Percentiles rank a stretch among this genome's conserved stretches.
phyloP scores from a whole-genome alignment of 1,140 invertebrate species.

The Ceratina calcarata region DNA sequence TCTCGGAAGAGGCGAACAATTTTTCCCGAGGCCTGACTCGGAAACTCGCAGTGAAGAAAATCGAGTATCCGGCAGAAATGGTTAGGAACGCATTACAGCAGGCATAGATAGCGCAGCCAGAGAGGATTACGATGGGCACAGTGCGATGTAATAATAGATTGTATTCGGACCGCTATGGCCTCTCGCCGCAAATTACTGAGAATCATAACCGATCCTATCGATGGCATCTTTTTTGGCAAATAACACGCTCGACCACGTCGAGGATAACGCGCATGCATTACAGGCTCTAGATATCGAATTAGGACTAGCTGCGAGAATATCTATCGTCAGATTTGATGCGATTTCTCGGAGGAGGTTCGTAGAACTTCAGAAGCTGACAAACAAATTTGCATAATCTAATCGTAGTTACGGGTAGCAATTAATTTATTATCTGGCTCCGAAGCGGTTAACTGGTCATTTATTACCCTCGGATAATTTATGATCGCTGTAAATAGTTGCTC shows the following conservation, averaged over 20 bases:
- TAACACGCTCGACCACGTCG: conserved; percentile 51
- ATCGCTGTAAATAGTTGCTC: too few relatives aligned
- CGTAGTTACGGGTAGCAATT: too few relatives aligned
- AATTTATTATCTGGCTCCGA: too few relatives aligned
- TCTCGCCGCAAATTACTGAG: conserved; percentile 68
- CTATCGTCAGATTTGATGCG: neutral
- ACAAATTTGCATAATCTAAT: too few relatives aligned
- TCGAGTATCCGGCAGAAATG: conserved; percentile 10
- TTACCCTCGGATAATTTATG: too few relatives aligned
- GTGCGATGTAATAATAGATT: conserved; percentile 70
- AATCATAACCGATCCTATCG: conserved; percentile 66
- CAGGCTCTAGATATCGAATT: neutral
- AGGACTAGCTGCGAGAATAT: neutral
- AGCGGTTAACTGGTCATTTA: too few relatives aligned
- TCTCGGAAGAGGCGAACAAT: too few relatives aligned
- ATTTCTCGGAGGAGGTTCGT: too few relatives aligned
- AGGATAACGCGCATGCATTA: neutral
- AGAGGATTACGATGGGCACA: conserved; percentile 36
- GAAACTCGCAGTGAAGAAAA: neutral
- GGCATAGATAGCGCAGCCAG: conserved; percentile 2
- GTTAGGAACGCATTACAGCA: neutral
- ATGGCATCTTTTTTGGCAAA: conserved; percentile 68
- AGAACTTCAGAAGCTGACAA: too few relatives aligned
- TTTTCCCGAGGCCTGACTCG: neutral
- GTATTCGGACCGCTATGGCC: conserved; percentile 51